Conservation (phyloP, 2,888 invertebrate species). For the Hemithea aestivaria region DNA sequence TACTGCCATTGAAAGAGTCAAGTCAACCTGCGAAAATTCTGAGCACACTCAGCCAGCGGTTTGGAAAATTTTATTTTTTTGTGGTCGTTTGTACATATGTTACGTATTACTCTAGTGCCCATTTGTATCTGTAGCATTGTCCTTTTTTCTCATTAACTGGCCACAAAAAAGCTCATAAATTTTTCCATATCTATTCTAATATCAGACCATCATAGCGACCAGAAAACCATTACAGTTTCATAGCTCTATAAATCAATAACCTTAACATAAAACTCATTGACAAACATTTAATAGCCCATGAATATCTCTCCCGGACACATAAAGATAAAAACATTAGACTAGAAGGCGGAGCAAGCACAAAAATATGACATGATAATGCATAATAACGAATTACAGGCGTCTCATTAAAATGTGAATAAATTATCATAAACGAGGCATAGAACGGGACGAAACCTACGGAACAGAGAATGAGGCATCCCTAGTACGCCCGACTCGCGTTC, state of each 20-base stretch:
- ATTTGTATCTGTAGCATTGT: too few relatives aligned
- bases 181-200: too few relatives aligned
- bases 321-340: constrained; percentile 36
- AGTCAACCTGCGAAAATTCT: too few relatives aligned
- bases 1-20: too few relatives aligned
- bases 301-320: constrained; percentile 16
- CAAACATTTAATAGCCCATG: constrained; percentile 17
- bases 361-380: constrained; percentile 58
- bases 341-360: constrained; percentile 39
- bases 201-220: background rate
- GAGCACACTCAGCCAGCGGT: too few relatives aligned
- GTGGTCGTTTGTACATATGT: too few relatives aligned
- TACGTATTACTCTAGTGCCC: too few relatives aligned
- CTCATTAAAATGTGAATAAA: constrained; percentile 71
- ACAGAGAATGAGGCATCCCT: too few relatives aligned
- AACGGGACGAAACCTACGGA: too few relatives aligned
- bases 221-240: constrained; percentile 4
- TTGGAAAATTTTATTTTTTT: too few relatives aligned
- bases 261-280: constrained; percentile 21
- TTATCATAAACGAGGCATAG: constrained; percentile 54
- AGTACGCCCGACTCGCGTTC: too few relatives aligned
- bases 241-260: constrained; percentile 14
- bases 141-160: too few relatives aligned
- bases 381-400: constrained; percentile 56
- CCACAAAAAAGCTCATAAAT: background rate